phyloP scores from a whole-genome alignment of 1,140 invertebrate species.

The Triops longicaudatus region DNA sequence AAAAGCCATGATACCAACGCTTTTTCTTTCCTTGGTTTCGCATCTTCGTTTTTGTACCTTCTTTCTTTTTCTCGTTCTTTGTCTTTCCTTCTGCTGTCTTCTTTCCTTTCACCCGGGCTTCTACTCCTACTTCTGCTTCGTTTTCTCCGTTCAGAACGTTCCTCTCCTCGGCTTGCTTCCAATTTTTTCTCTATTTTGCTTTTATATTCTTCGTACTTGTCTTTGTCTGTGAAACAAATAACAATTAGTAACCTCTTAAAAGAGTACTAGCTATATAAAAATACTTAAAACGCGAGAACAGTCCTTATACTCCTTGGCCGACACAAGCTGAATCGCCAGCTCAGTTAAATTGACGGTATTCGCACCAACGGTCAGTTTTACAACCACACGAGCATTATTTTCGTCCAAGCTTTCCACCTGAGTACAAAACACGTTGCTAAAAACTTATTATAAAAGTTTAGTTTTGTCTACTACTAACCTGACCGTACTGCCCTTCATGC shows the following conservation, averaged over 20 bases:
- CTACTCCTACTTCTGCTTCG: constrained; percentile 27
- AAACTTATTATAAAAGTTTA: constrained; percentile 25
- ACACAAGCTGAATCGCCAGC: constrained; percentile 62
- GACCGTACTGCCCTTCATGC: constrained; percentile 65
- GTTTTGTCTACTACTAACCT: constrained; percentile 42
- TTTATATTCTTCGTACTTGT: constrained; percentile 29
- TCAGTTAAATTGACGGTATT: constrained; percentile 64
- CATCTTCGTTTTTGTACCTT: not conserved
- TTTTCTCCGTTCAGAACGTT: constrained; percentile 6
- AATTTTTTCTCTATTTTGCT: constrained; percentile 28
- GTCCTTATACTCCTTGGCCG: constrained; percentile 65
- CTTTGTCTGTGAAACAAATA: constrained; percentile 25
- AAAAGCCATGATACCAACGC: constrained; percentile 35
- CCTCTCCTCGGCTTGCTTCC: constrained; percentile 19
- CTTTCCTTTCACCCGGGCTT: constrained; percentile 22
- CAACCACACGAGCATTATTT: constrained; percentile 65
- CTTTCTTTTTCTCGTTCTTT: constrained; percentile 3
- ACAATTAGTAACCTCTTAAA: not conserved
- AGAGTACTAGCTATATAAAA: not conserved
- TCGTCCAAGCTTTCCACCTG: constrained; percentile 77
- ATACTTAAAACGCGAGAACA: constrained; percentile 72
- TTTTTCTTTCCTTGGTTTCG: not conserved
- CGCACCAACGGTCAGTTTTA: constrained; percentile 65
- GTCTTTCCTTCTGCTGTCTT: constrained; percentile 21
- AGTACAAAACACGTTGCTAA: constrained; percentile 34